These are phyloP conservation scores for Eumerus sabulonum DNA, from an alignment of 2,888 invertebrate species.

Conservation along the genomic window DNA sequence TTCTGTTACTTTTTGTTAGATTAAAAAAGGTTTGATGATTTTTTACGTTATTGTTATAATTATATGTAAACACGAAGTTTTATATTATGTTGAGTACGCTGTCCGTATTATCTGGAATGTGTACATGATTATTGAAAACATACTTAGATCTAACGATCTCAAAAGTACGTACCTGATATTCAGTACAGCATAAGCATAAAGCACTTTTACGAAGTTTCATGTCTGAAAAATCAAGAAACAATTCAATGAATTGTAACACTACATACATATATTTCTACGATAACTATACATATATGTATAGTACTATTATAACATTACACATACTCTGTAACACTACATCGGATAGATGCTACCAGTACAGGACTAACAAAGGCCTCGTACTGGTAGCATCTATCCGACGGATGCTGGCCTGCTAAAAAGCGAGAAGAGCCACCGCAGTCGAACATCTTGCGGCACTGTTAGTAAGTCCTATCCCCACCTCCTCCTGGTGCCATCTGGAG, in stretches of 20 bases:
- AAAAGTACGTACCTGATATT: constrained; percentile 76
- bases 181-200: constrained; percentile 76
- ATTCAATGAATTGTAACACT: constrained; percentile 2
- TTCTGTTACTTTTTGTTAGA: constrained; percentile 13
- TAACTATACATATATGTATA: too few relatives aligned
- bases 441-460: too few relatives aligned
- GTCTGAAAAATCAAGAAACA: constrained; percentile 73
- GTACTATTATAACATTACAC: too few relatives aligned
- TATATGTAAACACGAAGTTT: constrained; percentile 35
- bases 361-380: too few relatives aligned
- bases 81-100: constrained; percentile 71
- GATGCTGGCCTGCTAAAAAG: too few relatives aligned
- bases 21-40: constrained; percentile 40
- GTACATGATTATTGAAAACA: constrained; percentile 36
- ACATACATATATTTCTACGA: not conserved
- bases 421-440: too few relatives aligned
- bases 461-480: too few relatives aligned
- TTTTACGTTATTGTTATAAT: constrained; percentile 34
- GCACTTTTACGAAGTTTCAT: constrained; percentile 77
- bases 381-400: too few relatives aligned
- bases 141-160: constrained; percentile 57
- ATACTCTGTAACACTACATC: too few relatives aligned
- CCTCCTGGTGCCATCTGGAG: too few relatives aligned
- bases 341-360: too few relatives aligned
- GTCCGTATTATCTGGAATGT: constrained; percentile 73